Evolutionary conservation across 2,113 vertebrate genomes (phyloP), one percentile per base, ranked within the genome.

Genomic region (Okapia johnstoni): DNA sequence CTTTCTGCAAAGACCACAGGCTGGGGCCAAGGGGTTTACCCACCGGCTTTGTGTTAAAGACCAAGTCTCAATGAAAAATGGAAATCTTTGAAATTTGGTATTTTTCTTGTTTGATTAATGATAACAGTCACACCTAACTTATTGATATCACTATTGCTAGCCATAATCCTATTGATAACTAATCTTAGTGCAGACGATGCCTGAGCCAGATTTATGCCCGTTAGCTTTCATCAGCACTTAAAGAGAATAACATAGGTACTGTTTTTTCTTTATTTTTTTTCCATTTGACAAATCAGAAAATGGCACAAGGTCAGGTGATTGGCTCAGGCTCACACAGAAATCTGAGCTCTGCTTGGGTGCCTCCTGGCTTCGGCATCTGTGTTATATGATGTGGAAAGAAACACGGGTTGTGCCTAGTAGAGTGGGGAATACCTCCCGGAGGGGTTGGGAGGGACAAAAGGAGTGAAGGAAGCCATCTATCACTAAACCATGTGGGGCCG

Each of bases 381-480:
- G 11, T 33, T 16, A 1, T 0, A 57, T 6, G 15, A 4, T 1
- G 11, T 60, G 70, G 73, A 52, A 87, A 46, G 30, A 48, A 9
- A 63, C 46, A 80, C 2, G 12, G 13, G 30, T 23, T 5, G 1
- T 15, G 58, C 8, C 60, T 6, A 26, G 11, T 2, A 60, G 43
- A 6, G 7, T 2, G 48, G 33, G 70, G 43, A 0, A 6, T 7
- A 1, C 21, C 43, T 57, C 55, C 46, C 14, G 14, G 10, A 4
- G 1, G 0, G 6, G 4, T 16, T 11, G 2, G 23, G 5, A 58
- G 17, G 52, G 46, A 21, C 1, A 28, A 7, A 43, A 36, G 48
- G 14, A 30, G 14, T 2, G 1, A 25, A 9, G 5, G 15, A 12
- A 66, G 46, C 12, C 0, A 13, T 5, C 2, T 3, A 4, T 11